Evolutionary conservation across 2,888 invertebrate genomes (phyloP).

Genomic region (Lasioglossum vierecki): DNA sequence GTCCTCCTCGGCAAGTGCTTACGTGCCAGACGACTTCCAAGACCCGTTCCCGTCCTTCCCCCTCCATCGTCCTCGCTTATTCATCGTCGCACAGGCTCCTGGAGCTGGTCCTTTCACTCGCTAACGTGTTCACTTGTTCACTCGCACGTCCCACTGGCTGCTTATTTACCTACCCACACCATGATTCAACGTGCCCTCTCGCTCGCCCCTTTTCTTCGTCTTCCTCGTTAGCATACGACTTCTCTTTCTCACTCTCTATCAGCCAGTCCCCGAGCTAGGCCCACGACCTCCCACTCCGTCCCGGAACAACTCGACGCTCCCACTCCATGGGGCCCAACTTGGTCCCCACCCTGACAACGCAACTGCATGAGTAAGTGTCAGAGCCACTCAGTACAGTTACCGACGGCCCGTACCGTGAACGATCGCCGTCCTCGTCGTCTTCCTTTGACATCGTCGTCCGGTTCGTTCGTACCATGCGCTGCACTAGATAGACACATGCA

Average conservation of each 20-base stretch:
- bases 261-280: neutral
- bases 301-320: constrained; percentile 43
- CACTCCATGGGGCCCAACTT: constrained; percentile 61
- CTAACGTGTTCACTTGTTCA: constrained; percentile 28
- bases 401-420: constrained; percentile 77
- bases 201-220: neutral
- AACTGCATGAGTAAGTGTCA: constrained; percentile 76
- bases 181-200: neutral
- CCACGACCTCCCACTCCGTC: constrained; percentile 20
- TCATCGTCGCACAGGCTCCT: constrained; percentile 41
- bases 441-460: constrained; percentile 39
- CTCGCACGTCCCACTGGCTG: constrained; percentile 25
- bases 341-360: constrained; percentile 68
- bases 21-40: constrained; percentile 59
- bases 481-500: constrained; percentile 64
- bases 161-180: constrained; percentile 44
- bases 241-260: neutral
- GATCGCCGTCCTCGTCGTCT: constrained; percentile 62
- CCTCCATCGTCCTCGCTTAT: constrained; percentile 35
- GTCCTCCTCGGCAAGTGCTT: constrained; percentile 61
- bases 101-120: constrained; percentile 38
- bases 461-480: constrained; percentile 63
- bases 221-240: neutral
- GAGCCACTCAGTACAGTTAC: constrained; percentile 80
- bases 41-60: constrained; percentile 57